Conservation (phyloP, 2,888 invertebrate species). For the Dexiosoma caninum region DNA sequence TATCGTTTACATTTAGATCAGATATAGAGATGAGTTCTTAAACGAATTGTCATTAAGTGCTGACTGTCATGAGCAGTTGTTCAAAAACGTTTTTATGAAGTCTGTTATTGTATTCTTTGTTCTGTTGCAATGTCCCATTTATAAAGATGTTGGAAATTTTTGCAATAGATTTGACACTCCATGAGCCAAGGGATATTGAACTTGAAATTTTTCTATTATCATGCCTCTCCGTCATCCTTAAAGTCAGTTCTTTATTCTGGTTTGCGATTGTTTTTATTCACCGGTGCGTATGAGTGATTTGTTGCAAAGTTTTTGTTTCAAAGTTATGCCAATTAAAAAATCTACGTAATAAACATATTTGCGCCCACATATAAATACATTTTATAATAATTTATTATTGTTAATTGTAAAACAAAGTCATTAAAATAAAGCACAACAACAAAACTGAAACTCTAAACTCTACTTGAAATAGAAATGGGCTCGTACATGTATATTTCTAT, state of each 20-base stretch:
- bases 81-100: no score
- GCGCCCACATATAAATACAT: background rate
- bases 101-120: no score
- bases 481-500: background rate
- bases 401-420: slow-evolving; percentile 31
- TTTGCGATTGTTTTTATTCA: background rate
- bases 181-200: no score
- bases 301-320: slow-evolving; percentile 31
- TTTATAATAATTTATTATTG: slow-evolving; percentile 2
- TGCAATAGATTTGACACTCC: no score
- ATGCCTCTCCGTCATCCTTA: no score
- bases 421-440: slow-evolving; percentile 16
- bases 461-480: slow-evolving; percentile 25
- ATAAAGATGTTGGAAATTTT: no score
- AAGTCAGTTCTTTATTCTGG: background rate
- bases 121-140: no score
- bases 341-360: background rate
- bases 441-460: slow-evolving; percentile 54
- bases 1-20: no score
- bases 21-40: no score
- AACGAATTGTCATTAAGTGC: no score
- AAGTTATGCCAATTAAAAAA: slow-evolving; percentile 39
- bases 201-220: no score
- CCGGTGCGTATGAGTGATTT: slow-evolving; percentile 51
- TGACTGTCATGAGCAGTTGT: no score